Percentiles rank a stretch among this genome's conserved stretches.
Evolutionary conservation across 2,797 vertebrate species (phyloP).

Genomic region (Chloroceryle inda): DNA sequence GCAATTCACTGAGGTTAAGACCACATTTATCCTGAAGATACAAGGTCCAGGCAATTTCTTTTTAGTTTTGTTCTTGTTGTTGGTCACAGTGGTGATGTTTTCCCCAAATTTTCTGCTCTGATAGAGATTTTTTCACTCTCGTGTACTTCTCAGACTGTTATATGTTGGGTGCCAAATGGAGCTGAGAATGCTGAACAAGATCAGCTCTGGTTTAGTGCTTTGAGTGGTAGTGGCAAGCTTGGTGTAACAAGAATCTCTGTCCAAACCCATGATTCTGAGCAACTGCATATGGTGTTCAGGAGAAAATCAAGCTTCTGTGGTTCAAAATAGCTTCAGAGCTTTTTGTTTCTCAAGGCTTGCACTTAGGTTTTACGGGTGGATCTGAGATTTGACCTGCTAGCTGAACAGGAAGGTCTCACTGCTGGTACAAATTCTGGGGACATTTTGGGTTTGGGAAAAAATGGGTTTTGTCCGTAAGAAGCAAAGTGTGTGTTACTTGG

Average conservation of each 20-base stretch:
- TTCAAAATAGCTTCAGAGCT: neutral
- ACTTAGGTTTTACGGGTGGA: neutral
- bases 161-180: neutral
- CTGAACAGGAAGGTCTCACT: neutral
- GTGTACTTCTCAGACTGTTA: neutral
- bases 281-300: neutral
- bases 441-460: neutral
- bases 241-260: neutral
- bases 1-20: neutral
- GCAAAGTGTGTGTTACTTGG: neutral
- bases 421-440: neutral
- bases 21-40: neutral
- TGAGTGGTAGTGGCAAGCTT: neutral
- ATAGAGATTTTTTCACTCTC: neutral
- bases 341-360: neutral
- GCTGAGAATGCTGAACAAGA: neutral
- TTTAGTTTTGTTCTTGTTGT: neutral
- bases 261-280: neutral
- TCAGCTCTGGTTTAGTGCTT: neutral
- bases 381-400: neutral
- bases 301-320: neutral
- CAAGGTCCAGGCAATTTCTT: neutral
- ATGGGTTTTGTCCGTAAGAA: neutral
- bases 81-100: neutral
- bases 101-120: neutral